Evolutionary conservation across 2,797 vertebrate species (phyloP), one percentile per base, ranked within the genome.

Genomic region (Lates japonicus): DNA sequence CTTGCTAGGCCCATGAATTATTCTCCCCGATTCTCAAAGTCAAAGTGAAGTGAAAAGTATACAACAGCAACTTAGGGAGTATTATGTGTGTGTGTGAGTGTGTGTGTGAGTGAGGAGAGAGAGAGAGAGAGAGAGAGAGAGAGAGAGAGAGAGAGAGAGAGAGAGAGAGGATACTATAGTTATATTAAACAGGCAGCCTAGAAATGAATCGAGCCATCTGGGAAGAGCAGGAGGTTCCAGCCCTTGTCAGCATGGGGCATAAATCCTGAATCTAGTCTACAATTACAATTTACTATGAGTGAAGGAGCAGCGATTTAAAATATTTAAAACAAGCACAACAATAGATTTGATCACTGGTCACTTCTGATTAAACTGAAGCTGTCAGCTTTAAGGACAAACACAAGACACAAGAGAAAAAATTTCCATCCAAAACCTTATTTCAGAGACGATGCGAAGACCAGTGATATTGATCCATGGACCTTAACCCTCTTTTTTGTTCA

Each of bases 21-120:
- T 96, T 95, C 95, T 88, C 77, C 87, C 77, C 90, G 39, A 90
- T 93, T 93, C 91, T 95, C 94, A 96, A 95, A 95, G 95, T 95
- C 95, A 95, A 92, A 93, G 89, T 76, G 85, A 94, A 94, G 93
- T 83, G 90, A 92, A 94, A 94, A 93, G 92, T 92, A 91, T 90
- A 95, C 93, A 95, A 92, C 88, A 92, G 90, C 90, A 93, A 93
- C 88, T 91, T 78, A 76, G 76, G 54, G 67, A 78, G 69, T 31
- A 65, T 72, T 82, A 72, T 76, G 66, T 55, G 71, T 39, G 69
- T 58, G 61, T 55, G 70, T 60, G 64, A 57, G 88, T 84, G 80
- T 44, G 62, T 35, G 76, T 37, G 44, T 5, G 64, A n/a, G 60
- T 44, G 79, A n/a, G 69, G 35, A 63, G 76, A 35, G 48, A 71